phyloP scores from a whole-genome alignment of 2,888 invertebrate genomes.

The Nephrotoma flavescens region DNA sequence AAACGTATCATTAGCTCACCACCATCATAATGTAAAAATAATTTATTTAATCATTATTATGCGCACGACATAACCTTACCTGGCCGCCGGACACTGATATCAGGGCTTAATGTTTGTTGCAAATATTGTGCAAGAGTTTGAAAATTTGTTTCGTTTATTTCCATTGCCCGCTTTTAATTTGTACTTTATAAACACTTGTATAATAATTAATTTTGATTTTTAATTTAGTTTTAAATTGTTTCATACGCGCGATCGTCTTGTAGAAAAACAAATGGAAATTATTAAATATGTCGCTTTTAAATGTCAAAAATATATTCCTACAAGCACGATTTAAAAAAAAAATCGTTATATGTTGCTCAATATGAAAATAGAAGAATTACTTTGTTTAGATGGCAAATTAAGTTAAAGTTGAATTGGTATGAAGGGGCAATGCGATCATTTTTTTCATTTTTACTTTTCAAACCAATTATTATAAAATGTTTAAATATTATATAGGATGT shows the following conservation, averaged over 20 bases:
- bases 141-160: conserved; percentile 74
- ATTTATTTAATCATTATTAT: conserved; percentile 3
- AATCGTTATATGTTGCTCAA: neutral
- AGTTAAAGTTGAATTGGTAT: too few relatives aligned
- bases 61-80: conserved; percentile 39
- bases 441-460: too few relatives aligned
- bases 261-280: neutral
- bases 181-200: conserved; percentile 8
- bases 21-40: neutral
- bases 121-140: conserved; percentile 69
- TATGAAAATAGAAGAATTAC: neutral
- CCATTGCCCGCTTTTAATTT: conserved; percentile 43
- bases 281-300: neutral
- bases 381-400: too few relatives aligned
- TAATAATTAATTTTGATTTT: neutral
- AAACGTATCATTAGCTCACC: neutral
- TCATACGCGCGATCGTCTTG: neutral
- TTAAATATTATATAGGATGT: too few relatives aligned
- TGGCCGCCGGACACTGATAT: conserved; percentile 64
- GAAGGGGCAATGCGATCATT: too few relatives aligned
- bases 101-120: conserved; percentile 76
- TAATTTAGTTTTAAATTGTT: neutral
- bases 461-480: too few relatives aligned
- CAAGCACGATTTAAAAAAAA: neutral
- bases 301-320: neutral